phyloP scores from a whole-genome alignment of 2,797 vertebrate genomes.

The Huso huso region DNA sequence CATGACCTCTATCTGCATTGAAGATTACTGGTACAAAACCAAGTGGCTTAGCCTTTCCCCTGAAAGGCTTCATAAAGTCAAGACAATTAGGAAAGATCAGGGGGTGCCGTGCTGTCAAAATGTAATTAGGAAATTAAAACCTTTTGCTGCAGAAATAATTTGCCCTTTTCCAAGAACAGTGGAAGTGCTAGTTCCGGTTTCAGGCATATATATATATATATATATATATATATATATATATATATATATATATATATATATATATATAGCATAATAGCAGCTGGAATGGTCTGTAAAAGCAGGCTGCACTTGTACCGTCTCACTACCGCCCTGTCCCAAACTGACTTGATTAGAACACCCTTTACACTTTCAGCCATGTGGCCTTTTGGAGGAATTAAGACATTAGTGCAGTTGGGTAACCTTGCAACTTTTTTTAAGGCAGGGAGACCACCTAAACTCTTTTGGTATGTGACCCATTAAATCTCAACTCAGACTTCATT shows the following conservation, averaged over 20 bases:
- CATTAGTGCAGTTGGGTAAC: conserved; percentile 3
- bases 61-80: not conserved
- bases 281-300: conserved; percentile 8
- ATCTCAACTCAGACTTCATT: not conserved
- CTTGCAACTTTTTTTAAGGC: conserved; percentile 8
- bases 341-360: not conserved
- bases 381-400: conserved; percentile 7
- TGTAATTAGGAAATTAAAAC: conserved; percentile 20
- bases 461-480: conserved; percentile 14
- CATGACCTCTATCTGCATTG: conserved; percentile 27
- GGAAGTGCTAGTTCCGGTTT: conserved; percentile 14
- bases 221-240: too few relatives aligned
- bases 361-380: not conserved
- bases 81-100: conserved; percentile 34
- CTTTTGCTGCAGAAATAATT: conserved; percentile 22
- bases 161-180: conserved; percentile 27
- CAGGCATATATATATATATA: too few relatives aligned
- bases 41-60: conserved; percentile 23
- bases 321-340: not conserved
- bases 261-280: not conserved
- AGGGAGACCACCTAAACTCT: conserved; percentile 3
- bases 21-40: conserved; percentile 31
- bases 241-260: too few relatives aligned
- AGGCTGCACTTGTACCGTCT: conserved; percentile 16
- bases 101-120: conserved; percentile 32